Evolutionary conservation across 2,888 invertebrate species (phyloP).

Genomic region (Pristionchus entomophagus): DNA sequence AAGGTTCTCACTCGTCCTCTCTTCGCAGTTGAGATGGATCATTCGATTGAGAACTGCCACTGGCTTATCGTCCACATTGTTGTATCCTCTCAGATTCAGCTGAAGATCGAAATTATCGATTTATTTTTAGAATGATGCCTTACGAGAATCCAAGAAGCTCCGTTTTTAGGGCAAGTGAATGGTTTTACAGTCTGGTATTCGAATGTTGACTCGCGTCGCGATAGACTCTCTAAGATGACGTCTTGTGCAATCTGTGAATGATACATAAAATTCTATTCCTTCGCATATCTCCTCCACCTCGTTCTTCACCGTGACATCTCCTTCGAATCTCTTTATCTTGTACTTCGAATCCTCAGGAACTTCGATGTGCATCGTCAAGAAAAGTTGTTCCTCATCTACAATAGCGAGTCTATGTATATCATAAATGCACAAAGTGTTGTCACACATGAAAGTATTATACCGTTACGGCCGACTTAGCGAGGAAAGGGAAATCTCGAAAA

Average conservation of each 20-base stretch:
- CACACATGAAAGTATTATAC: too few species aligned
- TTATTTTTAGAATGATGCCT: not conserved
- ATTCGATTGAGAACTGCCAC: not conserved
- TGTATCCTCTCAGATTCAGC: not conserved
- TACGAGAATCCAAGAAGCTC: not conserved
- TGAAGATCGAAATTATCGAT: not conserved
- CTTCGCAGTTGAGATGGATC: slow-evolving; percentile 17
- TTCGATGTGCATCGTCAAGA: not conserved
- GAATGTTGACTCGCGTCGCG: not conserved
- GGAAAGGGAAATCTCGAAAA: too few species aligned
- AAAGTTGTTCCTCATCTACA: not conserved
- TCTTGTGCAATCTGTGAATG: too few species aligned
- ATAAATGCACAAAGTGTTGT: too few species aligned
- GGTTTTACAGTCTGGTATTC: not conserved
- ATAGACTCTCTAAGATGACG: too few species aligned
- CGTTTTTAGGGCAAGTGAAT: not conserved
- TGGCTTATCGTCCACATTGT: not conserved
- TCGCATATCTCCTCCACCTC: not conserved
- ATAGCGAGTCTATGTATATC: too few species aligned
- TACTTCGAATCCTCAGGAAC: not conserved
- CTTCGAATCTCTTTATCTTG: not conserved
- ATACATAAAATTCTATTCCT: too few species aligned
- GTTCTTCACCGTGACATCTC: not conserved
- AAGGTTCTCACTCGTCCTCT: not conserved
- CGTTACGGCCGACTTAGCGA: too few species aligned